These are phyloP conservation scores for Drosophila burlai DNA, from an alignment of 1,140 invertebrate species.

Conservation along the genomic window DNA sequence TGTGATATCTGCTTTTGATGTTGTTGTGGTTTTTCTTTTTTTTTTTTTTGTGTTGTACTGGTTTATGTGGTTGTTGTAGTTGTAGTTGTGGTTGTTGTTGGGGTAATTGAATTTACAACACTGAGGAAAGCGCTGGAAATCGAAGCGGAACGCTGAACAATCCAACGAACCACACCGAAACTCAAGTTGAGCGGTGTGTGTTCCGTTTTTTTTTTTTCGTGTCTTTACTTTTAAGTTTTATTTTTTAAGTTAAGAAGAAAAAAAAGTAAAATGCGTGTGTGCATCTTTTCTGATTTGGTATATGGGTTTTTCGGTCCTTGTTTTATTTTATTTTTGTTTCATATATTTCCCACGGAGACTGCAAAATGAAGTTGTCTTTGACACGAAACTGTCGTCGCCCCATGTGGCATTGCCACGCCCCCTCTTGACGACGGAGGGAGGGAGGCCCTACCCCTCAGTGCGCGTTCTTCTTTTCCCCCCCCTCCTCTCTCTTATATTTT, in stretches of 20 bases:
- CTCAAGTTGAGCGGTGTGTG: constrained; percentile 10
- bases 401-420: constrained; percentile 43
- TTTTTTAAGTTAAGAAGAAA: background rate
- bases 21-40: background rate
- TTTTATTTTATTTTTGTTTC: background rate
- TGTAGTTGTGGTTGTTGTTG: background rate
- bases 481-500: background rate
- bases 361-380: constrained; percentile 67
- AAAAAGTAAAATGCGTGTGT: background rate
- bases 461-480: background rate
- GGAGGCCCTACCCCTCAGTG: background rate
- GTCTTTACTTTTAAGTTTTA: background rate
- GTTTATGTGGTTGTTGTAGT: too few relatives aligned
- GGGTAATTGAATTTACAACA: constrained; percentile 32
- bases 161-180: constrained; percentile 35
- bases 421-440: constrained; percentile 4
- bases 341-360: constrained; percentile 21
- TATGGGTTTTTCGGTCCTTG: constrained; percentile 2
- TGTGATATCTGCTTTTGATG: background rate
- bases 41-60: too few relatives aligned
- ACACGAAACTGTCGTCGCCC: constrained; percentile 52
- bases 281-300: constrained; percentile 1
- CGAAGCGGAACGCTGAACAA: constrained; percentile 36
- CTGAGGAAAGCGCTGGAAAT: constrained; percentile 17
- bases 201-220: background rate